phyloP scores from a whole-genome alignment of 2,113 vertebrate genomes.

The Centropus unirufus region DNA sequence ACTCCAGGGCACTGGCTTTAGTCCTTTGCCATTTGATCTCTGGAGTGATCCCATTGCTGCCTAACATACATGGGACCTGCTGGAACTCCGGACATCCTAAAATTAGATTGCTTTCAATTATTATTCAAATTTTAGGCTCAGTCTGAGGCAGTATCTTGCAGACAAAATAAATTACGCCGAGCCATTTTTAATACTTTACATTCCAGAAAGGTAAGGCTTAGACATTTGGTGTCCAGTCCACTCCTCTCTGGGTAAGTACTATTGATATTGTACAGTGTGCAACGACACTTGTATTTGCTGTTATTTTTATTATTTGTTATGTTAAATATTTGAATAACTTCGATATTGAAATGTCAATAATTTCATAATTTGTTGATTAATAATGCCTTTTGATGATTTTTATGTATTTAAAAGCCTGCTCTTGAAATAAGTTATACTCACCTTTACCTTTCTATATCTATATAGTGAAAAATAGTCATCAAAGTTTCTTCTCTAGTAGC shows the following conservation, averaged over 20 bases:
- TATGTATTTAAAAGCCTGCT: not conserved
- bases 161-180: not conserved
- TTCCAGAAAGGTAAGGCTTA: not conserved
- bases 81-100: not conserved
- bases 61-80: not conserved
- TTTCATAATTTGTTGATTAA: not conserved
- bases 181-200: not conserved
- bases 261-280: not conserved
- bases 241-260: not conserved
- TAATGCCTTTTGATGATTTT: not conserved
- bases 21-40: constrained; percentile 21
- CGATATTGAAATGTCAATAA: not conserved
- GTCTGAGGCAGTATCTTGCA: not conserved
- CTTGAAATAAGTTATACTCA: not conserved
- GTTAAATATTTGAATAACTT: not conserved
- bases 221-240: not conserved
- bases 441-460: not conserved
- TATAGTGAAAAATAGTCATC: not conserved
- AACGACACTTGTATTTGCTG: not conserved
- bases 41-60: not conserved
- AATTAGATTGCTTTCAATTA: not conserved
- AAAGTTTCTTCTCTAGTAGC: not conserved
- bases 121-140: not conserved
- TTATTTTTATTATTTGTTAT: not conserved
- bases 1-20: not conserved